Evolutionary conservation across 2,888 invertebrate species (phyloP), one percentile per base, ranked within the genome.

Genomic region (Hipparchia sbordonii): DNA sequence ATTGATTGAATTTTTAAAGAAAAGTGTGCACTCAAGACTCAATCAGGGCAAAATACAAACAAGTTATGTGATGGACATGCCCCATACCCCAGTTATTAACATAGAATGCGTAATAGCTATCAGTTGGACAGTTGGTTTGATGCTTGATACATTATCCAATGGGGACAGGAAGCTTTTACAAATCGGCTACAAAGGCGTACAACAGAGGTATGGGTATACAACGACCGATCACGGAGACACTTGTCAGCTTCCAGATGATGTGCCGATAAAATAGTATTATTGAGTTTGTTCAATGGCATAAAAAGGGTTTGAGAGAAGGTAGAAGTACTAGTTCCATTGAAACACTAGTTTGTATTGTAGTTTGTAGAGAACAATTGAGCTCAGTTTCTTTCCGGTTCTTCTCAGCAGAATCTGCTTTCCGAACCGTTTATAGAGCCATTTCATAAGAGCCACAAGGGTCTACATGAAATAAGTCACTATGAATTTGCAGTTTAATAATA

Each of bases 211-310:
- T 84, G 88, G 87, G 88, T 87, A 83, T 82, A 84, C 87, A 87
- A 87, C 89, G 84, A 87, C 84, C 87, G 86, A 85, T 89, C 87
- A 88, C 92, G 92, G 92, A 92, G 91, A 83, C 87, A 89, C 91
- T 89, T 89, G 90, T 92, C 91, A 91, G 82, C 90, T 63, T 10
- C n/a, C 7, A 39, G 62, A 52, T 71, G 59, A 9, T 10, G 23
- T 8, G 46, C 52, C 59, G 72, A 72, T 73, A 73, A 71, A 73
- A 71, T 69, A 61, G 65, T 51, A 52, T 51, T 63, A 63, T 63
- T 48, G 62, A 45, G 23, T 63, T 56, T 59, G 12, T 68, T 70
- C 54, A 62, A 23, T 70, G 70, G 13, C 54, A 23, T 61, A 54
- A 45, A 45, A n/a, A 45, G 48, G 61, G 12, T 68, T 23, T 70